These are phyloP conservation scores for Meghimatium bilineatum DNA, from an alignment of 2,888 invertebrate species.

Conservation along the genomic window DNA sequence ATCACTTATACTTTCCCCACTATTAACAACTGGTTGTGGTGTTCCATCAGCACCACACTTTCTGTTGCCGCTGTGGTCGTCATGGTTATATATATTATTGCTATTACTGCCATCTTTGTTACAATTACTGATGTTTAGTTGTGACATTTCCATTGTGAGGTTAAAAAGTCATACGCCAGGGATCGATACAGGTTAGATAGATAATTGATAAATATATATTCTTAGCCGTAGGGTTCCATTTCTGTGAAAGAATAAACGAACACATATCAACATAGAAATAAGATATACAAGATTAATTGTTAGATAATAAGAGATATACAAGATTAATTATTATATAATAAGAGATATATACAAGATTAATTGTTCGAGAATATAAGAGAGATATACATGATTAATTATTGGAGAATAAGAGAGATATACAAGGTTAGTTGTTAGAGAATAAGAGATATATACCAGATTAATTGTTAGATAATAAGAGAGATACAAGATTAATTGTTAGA, in stretches of 20 bases:
- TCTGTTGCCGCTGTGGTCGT: neutral
- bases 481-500: no score
- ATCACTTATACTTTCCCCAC: neutral
- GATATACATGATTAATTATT: no score
- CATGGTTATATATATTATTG: neutral
- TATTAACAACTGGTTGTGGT: neutral
- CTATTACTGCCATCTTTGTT: neutral
- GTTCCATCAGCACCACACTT: neutral
- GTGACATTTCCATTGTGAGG: conserved; percentile 31
- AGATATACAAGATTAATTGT: no score
- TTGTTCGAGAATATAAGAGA: no score
- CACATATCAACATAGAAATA: neutral
- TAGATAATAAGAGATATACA: no score
- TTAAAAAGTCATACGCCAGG: neutral
- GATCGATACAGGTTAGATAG: neutral
- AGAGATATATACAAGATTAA: no score
- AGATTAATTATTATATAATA: no score
- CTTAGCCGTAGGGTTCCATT: conserved; percentile 20
- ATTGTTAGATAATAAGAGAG: no score
- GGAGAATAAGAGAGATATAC: no score
- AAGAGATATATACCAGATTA: no score
- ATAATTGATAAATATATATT: neutral
- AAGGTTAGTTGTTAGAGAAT: no score
- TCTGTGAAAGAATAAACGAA: neutral
- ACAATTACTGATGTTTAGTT: conserved; percentile 16